Conservation (phyloP, 1,140 invertebrate genomes). For the fruit fly (Drosophila melanogaster) region Release_6_plus_ISO1_MT NT_033777.3:12822501-12823000, state of each 20-base stretch:
- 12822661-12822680: slow-evolving; percentile 21
- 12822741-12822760: slow-evolving; percentile 25
- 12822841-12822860: slow-evolving; percentile 68
- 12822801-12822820: slow-evolving; percentile 55
- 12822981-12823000: slow-evolving; percentile 53
- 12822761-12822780: slow-evolving; percentile 48
- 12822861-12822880: slow-evolving; percentile 33
- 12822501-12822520: too few species aligned
- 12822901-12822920: slow-evolving; percentile 20
- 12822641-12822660: neutral
- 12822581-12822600: neutral
- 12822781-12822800: slow-evolving; percentile 33
- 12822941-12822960: neutral
- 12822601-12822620: neutral
- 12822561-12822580: neutral
- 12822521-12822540: too few species aligned
- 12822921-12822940: slow-evolving; percentile 7
- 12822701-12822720: slow-evolving; percentile 50
- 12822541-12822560: too few species aligned
- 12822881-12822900: slow-evolving; percentile 12
- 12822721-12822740: slow-evolving; percentile 2
- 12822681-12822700: slow-evolving; percentile 52
- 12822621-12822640: slow-evolving; percentile 6
- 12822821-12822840: slow-evolving; percentile 78
- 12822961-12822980: slow-evolving; percentile 16